A percentile compares a stretch with the other conserved stretches of the same genome.
Conservation (phyloP, 2,113 vertebrate species). For the Ramphastos sulfuratus region DNA sequence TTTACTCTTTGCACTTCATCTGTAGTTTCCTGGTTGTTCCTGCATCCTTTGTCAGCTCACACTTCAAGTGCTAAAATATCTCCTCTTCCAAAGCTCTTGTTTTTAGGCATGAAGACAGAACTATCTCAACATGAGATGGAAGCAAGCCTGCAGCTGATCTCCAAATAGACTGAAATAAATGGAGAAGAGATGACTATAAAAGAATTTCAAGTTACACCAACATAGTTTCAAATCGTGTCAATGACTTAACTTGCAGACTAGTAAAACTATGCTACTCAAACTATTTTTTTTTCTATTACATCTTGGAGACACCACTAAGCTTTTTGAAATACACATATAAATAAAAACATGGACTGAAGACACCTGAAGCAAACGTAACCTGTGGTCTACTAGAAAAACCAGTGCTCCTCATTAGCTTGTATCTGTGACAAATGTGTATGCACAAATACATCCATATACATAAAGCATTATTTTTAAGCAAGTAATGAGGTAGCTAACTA, state of each 20-base stretch:
- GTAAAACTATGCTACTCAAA: not conserved
- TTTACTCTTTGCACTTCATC: no score
- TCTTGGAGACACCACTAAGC: not conserved
- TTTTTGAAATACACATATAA: not conserved
- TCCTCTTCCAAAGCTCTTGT: not conserved
- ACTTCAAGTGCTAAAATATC: not conserved
- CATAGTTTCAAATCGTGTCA: not conserved
- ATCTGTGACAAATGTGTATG: not conserved
- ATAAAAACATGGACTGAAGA: not conserved
- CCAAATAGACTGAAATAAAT: not conserved
- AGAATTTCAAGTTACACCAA: not conserved
- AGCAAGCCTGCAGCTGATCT: not conserved
- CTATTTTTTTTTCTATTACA: not conserved
- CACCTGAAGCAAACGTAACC: not conserved
- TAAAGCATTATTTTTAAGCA: not conserved
- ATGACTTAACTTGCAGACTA: not conserved
- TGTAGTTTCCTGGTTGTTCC: not conserved
- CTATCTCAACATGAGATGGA: not conserved
- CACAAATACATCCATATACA: not conserved
- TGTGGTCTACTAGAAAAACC: not conserved
- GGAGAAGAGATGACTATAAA: not conserved
- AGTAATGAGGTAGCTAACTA: not conserved
- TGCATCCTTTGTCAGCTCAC: not conserved
- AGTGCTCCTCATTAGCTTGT: not conserved
- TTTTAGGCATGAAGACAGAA: not conserved